A percentile compares a stretch with the other conserved stretches of the same genome.
These are phyloP conservation scores for Apantesis nais DNA, from an alignment of 2,888 invertebrate species.

Conservation along the genomic window DNA sequence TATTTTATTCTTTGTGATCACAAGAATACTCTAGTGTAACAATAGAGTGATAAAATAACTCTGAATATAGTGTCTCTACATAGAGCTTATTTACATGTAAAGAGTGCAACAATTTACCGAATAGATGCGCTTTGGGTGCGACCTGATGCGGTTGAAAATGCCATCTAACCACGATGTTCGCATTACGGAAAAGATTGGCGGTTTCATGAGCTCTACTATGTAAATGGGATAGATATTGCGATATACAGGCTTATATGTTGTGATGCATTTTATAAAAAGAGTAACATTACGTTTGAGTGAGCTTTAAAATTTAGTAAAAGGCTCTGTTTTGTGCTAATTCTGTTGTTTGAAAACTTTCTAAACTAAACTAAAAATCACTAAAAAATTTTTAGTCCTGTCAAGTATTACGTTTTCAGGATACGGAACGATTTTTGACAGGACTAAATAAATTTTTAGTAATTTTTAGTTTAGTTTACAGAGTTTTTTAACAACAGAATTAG, in stretches of 20 bases:
- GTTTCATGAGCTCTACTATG: slow-evolving; percentile 7
- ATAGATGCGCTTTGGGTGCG: background rate
- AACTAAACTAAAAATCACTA: too few relatives aligned
- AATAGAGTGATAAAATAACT: background rate
- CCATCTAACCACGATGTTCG: slow-evolving; percentile 5
- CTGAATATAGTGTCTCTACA: background rate
- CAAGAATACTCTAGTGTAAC: background rate
- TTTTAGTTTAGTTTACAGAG: too few relatives aligned
- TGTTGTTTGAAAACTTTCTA: too few relatives aligned
- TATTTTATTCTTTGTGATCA: background rate
- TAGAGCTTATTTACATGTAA: background rate
- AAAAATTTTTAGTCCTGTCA: too few relatives aligned
- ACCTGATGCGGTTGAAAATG: background rate
- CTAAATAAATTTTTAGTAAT: too few relatives aligned
- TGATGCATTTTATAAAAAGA: background rate
- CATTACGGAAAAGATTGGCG: slow-evolving; percentile 12
- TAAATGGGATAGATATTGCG: background rate
- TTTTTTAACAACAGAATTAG: too few relatives aligned
- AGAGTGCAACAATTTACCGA: background rate
- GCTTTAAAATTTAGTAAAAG: background rate
- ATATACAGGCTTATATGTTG: background rate
- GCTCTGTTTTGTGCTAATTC: too few relatives aligned
- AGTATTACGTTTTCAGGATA: too few relatives aligned
- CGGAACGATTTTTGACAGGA: too few relatives aligned
- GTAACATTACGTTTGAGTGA: background rate